Evolutionary conservation across 2,888 invertebrate genomes (phyloP).

Genomic region (Synanthedon vespiformis): DNA sequence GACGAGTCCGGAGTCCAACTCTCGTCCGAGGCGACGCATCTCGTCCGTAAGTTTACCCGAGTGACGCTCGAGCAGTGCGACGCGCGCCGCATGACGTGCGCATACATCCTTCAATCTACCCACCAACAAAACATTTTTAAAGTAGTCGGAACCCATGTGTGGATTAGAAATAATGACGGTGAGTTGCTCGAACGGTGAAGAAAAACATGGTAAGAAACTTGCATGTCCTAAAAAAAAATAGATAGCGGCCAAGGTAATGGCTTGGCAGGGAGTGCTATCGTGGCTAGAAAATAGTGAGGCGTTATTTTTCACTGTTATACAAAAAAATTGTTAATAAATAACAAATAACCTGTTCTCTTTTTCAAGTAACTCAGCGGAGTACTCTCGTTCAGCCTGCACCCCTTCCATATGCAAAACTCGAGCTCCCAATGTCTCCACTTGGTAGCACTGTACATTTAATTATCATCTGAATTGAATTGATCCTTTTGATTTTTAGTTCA

Average conservation of each 20-base stretch:
- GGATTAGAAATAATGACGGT: too few relatives aligned
- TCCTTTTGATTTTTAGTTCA: too few relatives aligned
- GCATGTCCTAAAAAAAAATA: too few relatives aligned
- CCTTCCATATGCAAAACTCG: slow-evolving; percentile 57
- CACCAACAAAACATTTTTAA: too few relatives aligned
- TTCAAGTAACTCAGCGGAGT: slow-evolving; percentile 38
- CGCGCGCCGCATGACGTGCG: slow-evolving; percentile 46
- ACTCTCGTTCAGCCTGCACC: slow-evolving; percentile 41
- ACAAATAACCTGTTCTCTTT: slow-evolving; percentile 39
- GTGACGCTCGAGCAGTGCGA: slow-evolving; percentile 51
- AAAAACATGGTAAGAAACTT: too few relatives aligned
- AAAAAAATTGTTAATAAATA: background rate
- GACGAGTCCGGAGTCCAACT: slow-evolving; percentile 26
- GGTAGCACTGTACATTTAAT: slow-evolving; percentile 37
- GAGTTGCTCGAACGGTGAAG: too few relatives aligned
- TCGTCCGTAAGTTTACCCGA: slow-evolving; percentile 47
- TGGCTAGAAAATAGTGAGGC: too few relatives aligned
- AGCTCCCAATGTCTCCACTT: slow-evolving; percentile 55
- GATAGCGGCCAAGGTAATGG: too few relatives aligned
- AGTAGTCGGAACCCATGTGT: too few relatives aligned
- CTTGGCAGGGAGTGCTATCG: too few relatives aligned
- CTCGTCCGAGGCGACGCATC: slow-evolving; percentile 49
- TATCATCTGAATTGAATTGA: too few relatives aligned
- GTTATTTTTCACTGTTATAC: background rate
- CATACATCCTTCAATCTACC: slow-evolving; percentile 42